Base-by-base conservation (phyloP, 2,113 vertebrate genomes). In the Cochlearius cochlearius region DNA sequence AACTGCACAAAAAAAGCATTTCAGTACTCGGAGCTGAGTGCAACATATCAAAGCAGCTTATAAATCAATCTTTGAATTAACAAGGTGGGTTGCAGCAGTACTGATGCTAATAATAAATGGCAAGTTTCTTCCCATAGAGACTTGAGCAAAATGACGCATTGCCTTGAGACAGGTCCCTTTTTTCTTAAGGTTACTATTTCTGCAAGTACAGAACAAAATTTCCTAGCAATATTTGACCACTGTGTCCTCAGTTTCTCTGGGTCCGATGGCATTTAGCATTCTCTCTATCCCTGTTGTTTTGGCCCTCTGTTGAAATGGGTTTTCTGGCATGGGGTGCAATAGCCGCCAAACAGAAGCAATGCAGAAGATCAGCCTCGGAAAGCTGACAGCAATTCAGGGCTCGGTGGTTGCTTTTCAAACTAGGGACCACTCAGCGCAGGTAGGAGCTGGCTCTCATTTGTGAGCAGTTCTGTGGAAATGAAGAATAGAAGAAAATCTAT, bases 31-130 rank as follows among this genome's bases (percentile, higher is more conserved):
- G 60, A 86, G 27, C n/a, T 38, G 30, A 95, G 36, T 69, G 39
- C 53, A 80, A 34, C 27, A 4, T 85, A 88, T 67, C 62, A 89
- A 95, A 91, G 76, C 45, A 68, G 38, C 66, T 94, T 87, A 38
- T 36, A 94, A 88, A 76, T 72, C 17, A 77, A 36, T 66, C 26
- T 43, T 38, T 60, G 41, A 73, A 34, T 87, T 75, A 77, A 38
- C 58, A 66, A 93, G 81, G 62, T 79, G 62, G 55, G n/a, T 47
- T 88, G 73, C 80, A 59, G 60, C 68, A 91, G 30, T 26, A 71
- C 34, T 30, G 49, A 29, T 67, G 45, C 25, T 53, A 90, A 77
- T 55, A 62, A 74, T n/a, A 92, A 91, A 67, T 26, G 7, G 4
- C 29, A 76, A 66, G 20, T 39, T 79, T 49, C 62, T 73, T 89